Percentiles rank a stretch among this genome's conserved stretches.
phyloP scores from a whole-genome alignment of 2,797 vertebrate species.

The Phrynocephalus forsythii region DNA sequence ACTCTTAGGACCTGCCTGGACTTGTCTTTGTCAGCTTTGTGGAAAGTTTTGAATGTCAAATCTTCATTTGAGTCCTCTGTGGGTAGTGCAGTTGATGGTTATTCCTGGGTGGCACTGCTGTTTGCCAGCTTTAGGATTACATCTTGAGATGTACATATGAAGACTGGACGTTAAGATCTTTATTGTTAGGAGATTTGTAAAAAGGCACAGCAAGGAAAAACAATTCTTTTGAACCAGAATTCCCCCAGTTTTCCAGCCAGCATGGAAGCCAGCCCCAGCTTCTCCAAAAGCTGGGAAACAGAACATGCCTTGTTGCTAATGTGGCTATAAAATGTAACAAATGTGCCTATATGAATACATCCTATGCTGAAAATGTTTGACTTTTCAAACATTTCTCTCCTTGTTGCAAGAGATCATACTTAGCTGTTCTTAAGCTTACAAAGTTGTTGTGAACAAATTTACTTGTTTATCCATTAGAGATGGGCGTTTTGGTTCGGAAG shows the following conservation, averaged over 20 bases:
- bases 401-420: not conserved
- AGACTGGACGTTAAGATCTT: no score
- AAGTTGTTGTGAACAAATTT: rapidly evolving
- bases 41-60: not conserved
- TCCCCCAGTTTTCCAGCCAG: no score
- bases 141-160: no score
- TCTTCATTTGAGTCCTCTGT: not conserved
- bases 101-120: not conserved
- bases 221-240: not conserved
- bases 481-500: no score
- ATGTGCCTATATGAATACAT: not conserved
- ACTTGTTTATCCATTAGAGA: not conserved
- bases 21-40: not conserved
- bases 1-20: not conserved
- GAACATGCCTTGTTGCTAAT: not conserved
- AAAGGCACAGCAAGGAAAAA: not conserved
- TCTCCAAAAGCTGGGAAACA: not conserved
- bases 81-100: not conserved
- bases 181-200: no score
- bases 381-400: not conserved
- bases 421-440: not conserved
- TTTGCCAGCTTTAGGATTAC: not conserved
- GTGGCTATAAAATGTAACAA: not conserved
- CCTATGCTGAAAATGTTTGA: not conserved
- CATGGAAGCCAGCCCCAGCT: no score